Evolutionary conservation across 2,888 invertebrate genomes (phyloP).

Genomic region (Apotomis capreana): DNA sequence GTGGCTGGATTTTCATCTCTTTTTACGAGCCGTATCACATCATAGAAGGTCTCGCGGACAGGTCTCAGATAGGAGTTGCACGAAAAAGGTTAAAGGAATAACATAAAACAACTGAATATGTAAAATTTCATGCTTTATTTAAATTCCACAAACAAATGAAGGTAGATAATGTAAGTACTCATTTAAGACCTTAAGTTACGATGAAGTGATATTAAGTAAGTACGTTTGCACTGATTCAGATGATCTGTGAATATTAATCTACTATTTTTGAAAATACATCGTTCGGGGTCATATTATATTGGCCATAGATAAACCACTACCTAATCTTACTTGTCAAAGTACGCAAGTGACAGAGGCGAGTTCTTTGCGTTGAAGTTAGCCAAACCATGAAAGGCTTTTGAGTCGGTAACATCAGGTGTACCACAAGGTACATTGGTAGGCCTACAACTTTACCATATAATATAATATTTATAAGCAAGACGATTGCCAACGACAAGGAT

Average conservation of each 20-base stretch:
- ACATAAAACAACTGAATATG: constrained; percentile 43
- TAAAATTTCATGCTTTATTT: constrained; percentile 71
- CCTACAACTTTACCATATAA: neutral
- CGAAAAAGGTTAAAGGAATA: neutral
- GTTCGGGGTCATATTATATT: constrained; percentile 1
- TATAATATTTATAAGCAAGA: too few species aligned
- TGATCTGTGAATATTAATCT: constrained; percentile 21
- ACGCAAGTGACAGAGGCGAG: neutral
- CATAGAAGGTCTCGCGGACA: too few species aligned
- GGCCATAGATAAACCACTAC: neutral
- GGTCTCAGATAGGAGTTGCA: too few species aligned
- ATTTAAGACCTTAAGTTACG: constrained; percentile 68
- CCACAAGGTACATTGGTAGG: neutral
- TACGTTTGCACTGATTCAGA: constrained; percentile 55
- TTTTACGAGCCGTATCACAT: too few species aligned
- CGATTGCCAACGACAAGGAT: neutral
- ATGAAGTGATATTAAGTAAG: constrained; percentile 61
- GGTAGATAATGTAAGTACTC: constrained; percentile 65
- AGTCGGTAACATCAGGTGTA: neutral
- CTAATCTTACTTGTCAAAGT: neutral
- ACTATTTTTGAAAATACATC: constrained; percentile 16
- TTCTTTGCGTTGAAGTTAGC: neutral
- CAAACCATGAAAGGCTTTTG: neutral
- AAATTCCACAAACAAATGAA: constrained; percentile 72
- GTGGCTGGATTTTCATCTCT: too few species aligned